Base-by-base conservation (phyloP, 2,797 vertebrate genomes). In the Helicolenus hilgendorfi region DNA sequence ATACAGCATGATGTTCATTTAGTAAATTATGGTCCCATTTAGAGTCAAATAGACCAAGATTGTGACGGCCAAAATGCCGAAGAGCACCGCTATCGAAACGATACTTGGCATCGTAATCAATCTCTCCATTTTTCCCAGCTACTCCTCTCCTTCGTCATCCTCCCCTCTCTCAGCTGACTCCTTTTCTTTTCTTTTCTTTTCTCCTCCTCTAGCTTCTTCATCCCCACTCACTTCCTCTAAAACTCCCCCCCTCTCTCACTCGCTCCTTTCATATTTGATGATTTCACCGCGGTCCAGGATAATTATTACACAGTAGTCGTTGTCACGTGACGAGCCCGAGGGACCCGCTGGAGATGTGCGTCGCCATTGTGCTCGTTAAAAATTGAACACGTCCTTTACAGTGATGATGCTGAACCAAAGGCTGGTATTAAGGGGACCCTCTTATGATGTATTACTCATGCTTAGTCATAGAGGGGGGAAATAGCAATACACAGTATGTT, bases 211-310 rank as follows among this genome's bases (percentile, higher is more conserved):
- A 29, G 10, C 76, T 55, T 27, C 72, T 36, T 53, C 81, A 36
- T 45, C 70, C 45, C 29, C 2, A 18, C 10, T 7, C 36, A 56
- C 55, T 49, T 49, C 55, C 63, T 74, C 49, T 53, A 63, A 85
- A 77, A 49, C 36, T 1, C 9, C 18, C 35, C 24, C 9, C 27
- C 24, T 8, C 26, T 11, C 38, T 67, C 55, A 35, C 86, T 36
- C 1, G 1, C 58, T 65, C 63, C 63, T 87, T 96, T 81, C 89
- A 95, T 96, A 95, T 95, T 96, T 96, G 60, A 95, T 95, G 92
- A 91, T 59, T 76, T 77, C 62, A 20, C 73, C 64, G 68, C 59
- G 0, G 56, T 86, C 84, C 85, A n/a, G 81, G 81, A 83, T 92
- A 91, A 93, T 92, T 89, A 89, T 93, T 73, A 91, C 89, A 77